Percentiles rank a stretch among this genome's conserved stretches.
Conservation (phyloP, 2,113 vertebrate species). For the Poeciliopsis occidentalis region DNA sequence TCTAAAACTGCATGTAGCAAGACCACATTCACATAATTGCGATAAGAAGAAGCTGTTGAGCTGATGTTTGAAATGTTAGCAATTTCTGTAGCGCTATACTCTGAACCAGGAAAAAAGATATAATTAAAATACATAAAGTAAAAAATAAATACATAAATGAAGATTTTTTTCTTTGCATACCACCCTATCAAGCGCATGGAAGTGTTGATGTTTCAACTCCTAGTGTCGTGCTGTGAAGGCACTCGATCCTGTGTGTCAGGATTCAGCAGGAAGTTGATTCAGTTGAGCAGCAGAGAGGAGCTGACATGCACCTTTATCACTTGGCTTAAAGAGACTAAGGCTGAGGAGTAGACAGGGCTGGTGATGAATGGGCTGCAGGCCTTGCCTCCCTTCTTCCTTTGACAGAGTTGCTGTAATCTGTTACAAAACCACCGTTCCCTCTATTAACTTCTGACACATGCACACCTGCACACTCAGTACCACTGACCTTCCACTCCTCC, state of each 20-base stretch:
- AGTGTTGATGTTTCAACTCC: slow-evolving; percentile 30
- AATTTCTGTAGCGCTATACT: slow-evolving; percentile 25
- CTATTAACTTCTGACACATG: slow-evolving; percentile 77
- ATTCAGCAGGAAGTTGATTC: slow-evolving; percentile 72
- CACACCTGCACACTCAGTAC: slow-evolving; percentile 66
- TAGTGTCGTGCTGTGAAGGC: slow-evolving; percentile 39
- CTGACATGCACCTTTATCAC: slow-evolving; percentile 81
- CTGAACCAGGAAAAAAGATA: slow-evolving; percentile 9
- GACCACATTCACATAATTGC: slow-evolving; percentile 54
- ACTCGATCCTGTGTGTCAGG: slow-evolving; percentile 59
- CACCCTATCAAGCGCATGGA: slow-evolving; percentile 32
- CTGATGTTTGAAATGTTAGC: not conserved
- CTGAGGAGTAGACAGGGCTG: slow-evolving; percentile 70
- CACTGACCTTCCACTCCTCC: slow-evolving; percentile 66
- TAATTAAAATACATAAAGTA: slow-evolving; percentile 17
- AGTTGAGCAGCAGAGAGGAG: slow-evolving; percentile 73
- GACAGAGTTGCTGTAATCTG: slow-evolving; percentile 80
- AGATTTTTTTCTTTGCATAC: slow-evolving; percentile 16
- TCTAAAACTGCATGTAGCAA: slow-evolving; percentile 40
- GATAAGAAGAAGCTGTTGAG: not conserved
- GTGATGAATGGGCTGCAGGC: slow-evolving; percentile 79
- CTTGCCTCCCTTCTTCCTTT: slow-evolving; percentile 71
- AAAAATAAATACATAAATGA: slow-evolving; percentile 24
- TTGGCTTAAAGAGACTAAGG: slow-evolving; percentile 74
- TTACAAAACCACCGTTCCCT: slow-evolving; percentile 74